Base-by-base conservation (phyloP, 2,797 vertebrate species). In the Setipinna tenuifilis region DNA sequence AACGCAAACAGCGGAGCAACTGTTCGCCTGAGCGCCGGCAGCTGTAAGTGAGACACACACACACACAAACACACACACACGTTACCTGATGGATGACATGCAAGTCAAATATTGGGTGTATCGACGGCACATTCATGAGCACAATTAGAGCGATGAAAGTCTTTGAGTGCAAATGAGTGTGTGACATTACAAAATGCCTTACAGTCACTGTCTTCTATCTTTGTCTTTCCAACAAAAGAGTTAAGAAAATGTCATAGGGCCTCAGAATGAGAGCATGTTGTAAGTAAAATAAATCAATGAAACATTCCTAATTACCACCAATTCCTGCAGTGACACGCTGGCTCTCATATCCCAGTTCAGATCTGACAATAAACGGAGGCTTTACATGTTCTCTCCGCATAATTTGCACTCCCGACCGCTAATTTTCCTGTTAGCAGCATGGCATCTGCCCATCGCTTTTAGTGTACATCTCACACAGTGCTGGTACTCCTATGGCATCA, bases 1-100 rank as follows among this genome's bases (percentile, higher is more conserved):
- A 21, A 21, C 31, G 35, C 71, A 78, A 78, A 78, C 71, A 44
- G 71, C 71, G 6, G 71, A 78, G 71, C 71, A 44, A 78, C 71
- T 78, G 71, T 78, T 78, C 35, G 31, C 31, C 41, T 44, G 35
- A 78, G 71, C 35, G 2, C 41, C 17, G 17, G 41, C 71, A 78
- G 71, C 19, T 78, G 71, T 2, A 25, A 78, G 19, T 78, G 71
- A 25, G 17, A 78, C 31, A 44, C 71, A 78, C 68, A 78, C 14
- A 54, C 50, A 54, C 50, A 54, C 50, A 54, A n/a, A n/a, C 50
- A 54, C 50, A 54, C 50, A 54, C 50, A 54, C 50, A 54, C 50
- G 7, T 44, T 19, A 41, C 17, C 71, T 78, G 31, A 78, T 21
- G 71, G 71, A 78, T 35, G 31, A 78, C 31, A 78, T 31, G 16